Percentiles rank a stretch among this genome's conserved stretches.
These are phyloP conservation scores for Protobothrops flavoviridis DNA, from an alignment of 2,113 vertebrate genomes.

Conservation along the genomic window DNA sequence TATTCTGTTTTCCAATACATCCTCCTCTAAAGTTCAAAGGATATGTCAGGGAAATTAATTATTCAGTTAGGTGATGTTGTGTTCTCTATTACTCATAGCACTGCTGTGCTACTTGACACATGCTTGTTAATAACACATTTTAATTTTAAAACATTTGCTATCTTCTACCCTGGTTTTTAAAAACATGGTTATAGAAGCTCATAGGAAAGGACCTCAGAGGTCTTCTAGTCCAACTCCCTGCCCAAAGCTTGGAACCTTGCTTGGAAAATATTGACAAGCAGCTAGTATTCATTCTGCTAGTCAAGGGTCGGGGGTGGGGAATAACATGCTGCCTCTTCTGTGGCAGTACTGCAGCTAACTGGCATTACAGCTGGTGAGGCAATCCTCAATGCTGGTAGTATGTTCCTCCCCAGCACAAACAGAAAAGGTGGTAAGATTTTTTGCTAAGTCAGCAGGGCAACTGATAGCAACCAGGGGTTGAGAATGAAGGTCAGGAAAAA, in stretches of 20 bases:
- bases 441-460: neutral
- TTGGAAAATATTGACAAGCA: neutral
- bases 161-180: neutral
- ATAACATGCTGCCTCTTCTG: neutral
- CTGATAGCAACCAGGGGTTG: neutral
- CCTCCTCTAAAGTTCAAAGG: neutral
- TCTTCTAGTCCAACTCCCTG: too few relatives aligned
- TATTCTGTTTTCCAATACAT: neutral
- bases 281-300: neutral
- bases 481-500: neutral
- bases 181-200: neutral
- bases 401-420: neutral
- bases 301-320: too few relatives aligned
- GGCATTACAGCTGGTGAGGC: neutral
- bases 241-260: neutral
- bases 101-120: neutral
- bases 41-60: neutral
- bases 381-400: neutral
- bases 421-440: neutral
- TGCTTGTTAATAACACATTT: neutral
- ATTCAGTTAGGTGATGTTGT: neutral
- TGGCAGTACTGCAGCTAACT: neutral
- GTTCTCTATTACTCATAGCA: neutral
- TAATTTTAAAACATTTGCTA: neutral
- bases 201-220: too few relatives aligned